phyloP scores from a whole-genome alignment of 2,888 invertebrate genomes.

The Chironomus riparius region DNA sequence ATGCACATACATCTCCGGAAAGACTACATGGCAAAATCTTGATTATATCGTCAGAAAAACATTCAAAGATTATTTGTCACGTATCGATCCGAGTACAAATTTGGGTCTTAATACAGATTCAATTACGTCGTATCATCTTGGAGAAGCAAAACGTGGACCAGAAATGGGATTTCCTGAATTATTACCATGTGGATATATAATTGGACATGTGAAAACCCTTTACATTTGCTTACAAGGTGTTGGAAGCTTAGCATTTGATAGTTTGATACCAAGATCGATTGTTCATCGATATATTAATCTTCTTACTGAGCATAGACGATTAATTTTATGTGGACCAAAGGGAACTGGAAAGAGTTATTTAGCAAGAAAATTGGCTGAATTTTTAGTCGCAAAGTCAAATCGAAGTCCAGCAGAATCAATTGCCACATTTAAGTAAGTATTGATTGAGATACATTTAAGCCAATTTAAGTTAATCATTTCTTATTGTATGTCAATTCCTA shows the following conservation, averaged over 20 bases:
- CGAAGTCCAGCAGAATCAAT: conserved; percentile 76
- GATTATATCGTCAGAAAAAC: conserved; percentile 85
- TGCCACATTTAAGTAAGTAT: conserved; percentile 78
- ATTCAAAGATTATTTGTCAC: conserved; percentile 87
- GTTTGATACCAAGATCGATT: conserved; percentile 90
- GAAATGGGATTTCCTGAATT: conserved; percentile 79
- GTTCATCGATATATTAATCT: conserved; percentile 87
- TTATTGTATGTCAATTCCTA: background rate
- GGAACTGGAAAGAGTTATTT: conserved; percentile 96
- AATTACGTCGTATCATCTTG: conserved; percentile 87
- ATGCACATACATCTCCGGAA: conserved; percentile 79
- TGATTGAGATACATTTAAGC: background rate
- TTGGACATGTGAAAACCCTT: conserved; percentile 75
- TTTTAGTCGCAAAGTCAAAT: conserved; percentile 72
- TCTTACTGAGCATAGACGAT: conserved; percentile 81
- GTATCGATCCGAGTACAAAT: conserved; percentile 87
- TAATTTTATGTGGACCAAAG: conserved; percentile 92
- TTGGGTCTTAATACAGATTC: conserved; percentile 77
- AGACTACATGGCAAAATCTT: conserved; percentile 90
- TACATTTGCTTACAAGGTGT: conserved; percentile 85
- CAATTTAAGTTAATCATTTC: background rate
- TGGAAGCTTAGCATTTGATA: conserved; percentile 85
- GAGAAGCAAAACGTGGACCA: conserved; percentile 74
- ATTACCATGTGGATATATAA: conserved; percentile 86
- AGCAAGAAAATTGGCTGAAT: conserved; percentile 89